These are phyloP conservation scores for Cisticola juncidis DNA, from an alignment of 2,113 vertebrate genomes.

Conservation along the genomic window DNA sequence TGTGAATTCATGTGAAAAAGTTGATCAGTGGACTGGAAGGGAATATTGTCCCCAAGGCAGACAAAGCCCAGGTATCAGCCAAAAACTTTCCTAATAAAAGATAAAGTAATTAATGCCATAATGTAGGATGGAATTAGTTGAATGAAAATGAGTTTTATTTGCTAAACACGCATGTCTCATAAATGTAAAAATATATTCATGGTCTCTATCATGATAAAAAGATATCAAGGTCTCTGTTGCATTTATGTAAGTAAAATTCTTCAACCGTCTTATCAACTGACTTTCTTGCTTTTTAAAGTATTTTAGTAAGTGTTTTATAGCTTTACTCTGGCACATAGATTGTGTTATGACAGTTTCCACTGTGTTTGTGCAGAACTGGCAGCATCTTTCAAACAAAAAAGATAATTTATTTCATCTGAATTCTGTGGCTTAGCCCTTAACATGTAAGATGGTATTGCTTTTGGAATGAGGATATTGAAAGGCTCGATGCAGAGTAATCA, in stretches of 20 bases:
- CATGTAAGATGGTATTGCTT: not conserved
- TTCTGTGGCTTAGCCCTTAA: not conserved
- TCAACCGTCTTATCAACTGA: not conserved
- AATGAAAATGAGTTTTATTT: not conserved
- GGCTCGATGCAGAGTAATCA: not conserved
- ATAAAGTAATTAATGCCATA: not conserved
- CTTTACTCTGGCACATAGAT: constrained; percentile 16
- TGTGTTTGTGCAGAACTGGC: constrained; percentile 11
- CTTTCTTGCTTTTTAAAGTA: not conserved
- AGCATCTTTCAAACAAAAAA: not conserved
- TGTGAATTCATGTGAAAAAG: not conserved
- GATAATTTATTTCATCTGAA: not conserved
- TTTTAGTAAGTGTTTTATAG: not conserved
- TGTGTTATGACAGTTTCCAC: constrained; percentile 41
- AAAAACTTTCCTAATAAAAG: not conserved
- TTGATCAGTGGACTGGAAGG: not conserved
- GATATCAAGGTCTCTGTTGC: not conserved
- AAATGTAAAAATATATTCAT: not conserved
- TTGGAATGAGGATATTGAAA: not conserved
- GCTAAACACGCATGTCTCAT: not conserved
- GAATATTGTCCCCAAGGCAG: not conserved
- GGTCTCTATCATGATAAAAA: not conserved
- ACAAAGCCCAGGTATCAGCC: not conserved
- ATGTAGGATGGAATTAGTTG: not conserved
- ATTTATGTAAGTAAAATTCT: not conserved